Evolutionary conservation across 2,797 vertebrate species (phyloP).

Genomic region (Arnoldichthys spilopterus): DNA sequence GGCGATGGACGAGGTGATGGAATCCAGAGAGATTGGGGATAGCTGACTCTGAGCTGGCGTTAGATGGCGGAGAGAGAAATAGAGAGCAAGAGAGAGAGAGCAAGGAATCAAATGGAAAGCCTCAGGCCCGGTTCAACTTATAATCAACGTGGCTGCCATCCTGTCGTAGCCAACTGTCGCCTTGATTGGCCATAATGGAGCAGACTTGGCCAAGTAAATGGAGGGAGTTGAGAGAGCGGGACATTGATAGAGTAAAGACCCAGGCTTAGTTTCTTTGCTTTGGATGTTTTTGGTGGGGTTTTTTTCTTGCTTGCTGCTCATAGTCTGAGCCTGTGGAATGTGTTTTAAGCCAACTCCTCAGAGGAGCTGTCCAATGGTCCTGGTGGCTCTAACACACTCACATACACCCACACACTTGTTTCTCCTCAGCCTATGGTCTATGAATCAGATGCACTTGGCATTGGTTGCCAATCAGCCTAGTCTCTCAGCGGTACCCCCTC

Average conservation of each 20-base stretch:
- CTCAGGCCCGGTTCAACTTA: constrained; percentile 23
- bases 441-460: constrained; percentile 73
- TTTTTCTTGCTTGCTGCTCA: constrained; percentile 57
- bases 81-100: neutral
- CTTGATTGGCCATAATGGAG: neutral
- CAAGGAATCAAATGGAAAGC: constrained; percentile 38
- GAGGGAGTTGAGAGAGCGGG: constrained; percentile 3
- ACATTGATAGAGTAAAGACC: constrained; percentile 3
- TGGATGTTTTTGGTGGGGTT: constrained; percentile 8
- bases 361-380: constrained; percentile 19
- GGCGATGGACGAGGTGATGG: constrained; percentile 74
- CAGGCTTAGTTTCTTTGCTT: constrained; percentile 18
- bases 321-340: constrained; percentile 64
- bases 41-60: constrained; percentile 19
- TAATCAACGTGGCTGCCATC: constrained; percentile 16
- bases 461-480: constrained; percentile 70
- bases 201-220: constrained; percentile 4
- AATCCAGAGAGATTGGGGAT: constrained; percentile 74
- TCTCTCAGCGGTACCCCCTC: constrained; percentile 63
- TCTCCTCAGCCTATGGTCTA: constrained; percentile 52
- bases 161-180: constrained; percentile 11
- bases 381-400: constrained; percentile 35
- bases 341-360: constrained; percentile 32
- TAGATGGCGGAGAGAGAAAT: neutral
- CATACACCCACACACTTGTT: constrained; percentile 40